These are phyloP conservation scores for Baryphthengus martii DNA, from an alignment of 2,113 vertebrate genomes.

Conservation along the genomic window DNA sequence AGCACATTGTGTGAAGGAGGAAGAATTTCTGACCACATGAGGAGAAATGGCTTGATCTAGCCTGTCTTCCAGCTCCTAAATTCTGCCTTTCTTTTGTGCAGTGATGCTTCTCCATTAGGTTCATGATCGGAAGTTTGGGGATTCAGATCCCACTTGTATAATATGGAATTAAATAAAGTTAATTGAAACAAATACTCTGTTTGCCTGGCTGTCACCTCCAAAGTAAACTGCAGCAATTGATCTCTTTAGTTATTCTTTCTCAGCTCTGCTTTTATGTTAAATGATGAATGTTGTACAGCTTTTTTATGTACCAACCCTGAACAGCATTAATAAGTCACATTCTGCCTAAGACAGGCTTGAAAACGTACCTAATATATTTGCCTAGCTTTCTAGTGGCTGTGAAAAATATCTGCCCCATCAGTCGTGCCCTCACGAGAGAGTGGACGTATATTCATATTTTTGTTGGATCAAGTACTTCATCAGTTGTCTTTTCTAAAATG, in stretches of 20 bases:
- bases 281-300: not conserved
- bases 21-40: conserved; percentile 23
- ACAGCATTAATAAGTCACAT: not conserved
- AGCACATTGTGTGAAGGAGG: conserved; percentile 6
- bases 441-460: not conserved
- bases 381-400: not conserved
- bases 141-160: conserved; percentile 58
- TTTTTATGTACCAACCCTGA: not conserved
- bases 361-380: not conserved
- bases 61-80: conserved; percentile 25
- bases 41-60: not conserved
- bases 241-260: not conserved
- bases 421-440: not conserved
- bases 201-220: not conserved
- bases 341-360: not conserved
- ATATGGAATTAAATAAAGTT: conserved; percentile 62
- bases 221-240: not conserved
- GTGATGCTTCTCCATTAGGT: conserved; percentile 25
- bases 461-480: not conserved
- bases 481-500: not conserved
- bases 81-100: conserved; percentile 39
- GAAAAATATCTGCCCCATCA: not conserved
- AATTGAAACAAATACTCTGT: not conserved
- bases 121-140: conserved; percentile 36
- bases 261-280: not conserved